Evolutionary conservation across 2,888 invertebrate genomes (phyloP).

Genomic region (Melanargia galathea): DNA sequence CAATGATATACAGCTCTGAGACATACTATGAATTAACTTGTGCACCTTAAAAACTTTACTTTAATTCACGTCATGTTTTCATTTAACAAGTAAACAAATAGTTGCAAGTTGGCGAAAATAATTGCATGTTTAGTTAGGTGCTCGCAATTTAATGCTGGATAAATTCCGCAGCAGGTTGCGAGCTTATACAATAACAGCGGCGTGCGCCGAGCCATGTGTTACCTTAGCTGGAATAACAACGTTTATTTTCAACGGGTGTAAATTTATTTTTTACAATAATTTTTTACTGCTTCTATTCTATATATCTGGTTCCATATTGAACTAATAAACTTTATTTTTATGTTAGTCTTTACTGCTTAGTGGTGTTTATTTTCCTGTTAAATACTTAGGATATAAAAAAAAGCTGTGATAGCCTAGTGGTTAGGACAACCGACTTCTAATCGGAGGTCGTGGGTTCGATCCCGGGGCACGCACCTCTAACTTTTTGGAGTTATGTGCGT

Average conservation of each 20-base stretch:
- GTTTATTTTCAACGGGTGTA: conserved; percentile 7
- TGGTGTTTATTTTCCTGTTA: background rate
- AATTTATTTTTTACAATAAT: conserved; percentile 16
- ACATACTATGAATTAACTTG: too few relatives aligned
- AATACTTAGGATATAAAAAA: too few relatives aligned
- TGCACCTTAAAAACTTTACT: too few relatives aligned
- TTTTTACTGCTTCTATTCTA: conserved; percentile 1
- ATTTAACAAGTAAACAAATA: background rate
- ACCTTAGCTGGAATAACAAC: background rate
- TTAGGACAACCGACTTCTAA: too few relatives aligned
- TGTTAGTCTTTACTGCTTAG: background rate
- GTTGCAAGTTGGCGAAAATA: conserved; percentile 2
- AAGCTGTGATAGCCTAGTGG: too few relatives aligned
- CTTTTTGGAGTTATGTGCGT: too few relatives aligned
- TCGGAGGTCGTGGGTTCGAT: too few relatives aligned
- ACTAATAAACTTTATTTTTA: background rate
- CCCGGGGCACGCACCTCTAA: too few relatives aligned
- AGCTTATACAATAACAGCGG: conserved; percentile 1
- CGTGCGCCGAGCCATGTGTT: conserved; percentile 17
- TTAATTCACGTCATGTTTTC: background rate
- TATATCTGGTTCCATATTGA: background rate
- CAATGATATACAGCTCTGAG: too few relatives aligned
- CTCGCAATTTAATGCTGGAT: conserved; percentile 16
- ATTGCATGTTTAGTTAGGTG: conserved; percentile 18
- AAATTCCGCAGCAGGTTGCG: conserved; percentile 13